A percentile compares a stretch with the other conserved stretches of the same genome.
These are phyloP conservation scores for Zapus hudsonius DNA, from an alignment of 2,113 vertebrate genomes.

Conservation along the genomic window DNA sequence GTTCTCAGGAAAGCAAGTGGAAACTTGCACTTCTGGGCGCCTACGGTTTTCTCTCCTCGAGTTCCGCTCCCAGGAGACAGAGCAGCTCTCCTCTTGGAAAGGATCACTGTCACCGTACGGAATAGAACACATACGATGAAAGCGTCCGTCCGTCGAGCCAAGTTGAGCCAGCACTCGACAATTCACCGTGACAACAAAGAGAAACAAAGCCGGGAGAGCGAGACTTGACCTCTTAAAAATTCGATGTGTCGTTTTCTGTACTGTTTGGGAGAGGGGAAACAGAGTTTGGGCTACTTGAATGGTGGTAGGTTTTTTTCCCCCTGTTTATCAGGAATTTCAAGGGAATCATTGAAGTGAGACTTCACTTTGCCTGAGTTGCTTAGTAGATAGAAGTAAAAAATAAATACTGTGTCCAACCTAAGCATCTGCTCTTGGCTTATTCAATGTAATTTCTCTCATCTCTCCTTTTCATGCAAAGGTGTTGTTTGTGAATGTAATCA, in stretches of 20 bases:
- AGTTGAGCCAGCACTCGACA: slow-evolving; percentile 15
- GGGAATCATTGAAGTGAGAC: neutral
- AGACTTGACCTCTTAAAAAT: slow-evolving; percentile 14
- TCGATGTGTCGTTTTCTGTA: neutral
- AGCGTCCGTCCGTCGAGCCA: slow-evolving; percentile 30
- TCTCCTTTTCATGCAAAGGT: slow-evolving; percentile 32
- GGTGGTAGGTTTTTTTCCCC: neutral
- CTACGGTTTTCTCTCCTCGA: neutral
- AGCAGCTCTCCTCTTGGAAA: no score
- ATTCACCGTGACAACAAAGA: neutral
- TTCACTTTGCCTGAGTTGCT: neutral
- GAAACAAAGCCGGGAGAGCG: neutral
- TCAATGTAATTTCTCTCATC: slow-evolving; percentile 17
- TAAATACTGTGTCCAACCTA: neutral
- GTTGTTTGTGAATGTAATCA: neutral
- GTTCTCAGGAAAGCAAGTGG: neutral
- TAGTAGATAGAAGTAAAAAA: neutral
- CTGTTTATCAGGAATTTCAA: slow-evolving; percentile 9
- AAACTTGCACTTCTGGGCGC: slow-evolving; percentile 3
- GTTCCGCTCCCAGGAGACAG: neutral
- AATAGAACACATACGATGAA: slow-evolving; percentile 29
- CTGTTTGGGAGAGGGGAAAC: neutral
- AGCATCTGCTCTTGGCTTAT: neutral
- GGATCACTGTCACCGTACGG: neutral
- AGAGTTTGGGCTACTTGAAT: neutral